Conservation (phyloP, 2,113 vertebrate genomes). For the Pygoscelis adeliae region DNA sequence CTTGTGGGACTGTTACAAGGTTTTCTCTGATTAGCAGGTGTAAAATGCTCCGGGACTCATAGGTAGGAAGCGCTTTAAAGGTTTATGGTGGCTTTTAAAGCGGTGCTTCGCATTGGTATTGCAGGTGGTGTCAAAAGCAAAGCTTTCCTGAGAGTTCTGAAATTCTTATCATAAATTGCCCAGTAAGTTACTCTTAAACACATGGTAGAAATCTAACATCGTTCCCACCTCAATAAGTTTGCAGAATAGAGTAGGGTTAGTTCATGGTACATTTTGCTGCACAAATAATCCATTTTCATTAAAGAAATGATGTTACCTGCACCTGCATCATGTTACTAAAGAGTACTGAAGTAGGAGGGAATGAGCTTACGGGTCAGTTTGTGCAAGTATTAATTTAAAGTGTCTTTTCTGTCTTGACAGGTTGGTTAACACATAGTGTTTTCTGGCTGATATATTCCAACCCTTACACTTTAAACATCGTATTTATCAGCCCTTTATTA, state of each 20-base stretch:
- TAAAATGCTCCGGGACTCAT: neutral
- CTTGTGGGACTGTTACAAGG: neutral
- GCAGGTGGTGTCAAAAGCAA: neutral
- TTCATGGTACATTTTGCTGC: neutral
- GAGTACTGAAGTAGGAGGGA: neutral
- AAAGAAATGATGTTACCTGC: neutral
- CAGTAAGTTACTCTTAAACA: neutral
- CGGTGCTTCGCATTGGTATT: neutral
- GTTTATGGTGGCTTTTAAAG: neutral
- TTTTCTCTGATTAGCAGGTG: neutral
- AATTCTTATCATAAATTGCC: neutral
- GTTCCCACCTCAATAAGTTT: neutral
- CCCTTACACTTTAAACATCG: neutral
- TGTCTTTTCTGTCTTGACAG: neutral
- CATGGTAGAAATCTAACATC: rapidly evolving
- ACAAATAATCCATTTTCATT: neutral
- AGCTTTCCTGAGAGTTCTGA: neutral
- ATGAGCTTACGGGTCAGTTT: neutral
- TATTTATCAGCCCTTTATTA: constrained; percentile 60
- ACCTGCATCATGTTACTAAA: neutral
- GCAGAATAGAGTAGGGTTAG: neutral
- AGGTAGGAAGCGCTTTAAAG: neutral
- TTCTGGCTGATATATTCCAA: neutral
- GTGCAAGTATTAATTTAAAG: neutral
- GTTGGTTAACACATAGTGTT: neutral